phyloP scores from a whole-genome alignment of 1,140 invertebrate genomes.

The Neodiprion virginianus region DNA sequence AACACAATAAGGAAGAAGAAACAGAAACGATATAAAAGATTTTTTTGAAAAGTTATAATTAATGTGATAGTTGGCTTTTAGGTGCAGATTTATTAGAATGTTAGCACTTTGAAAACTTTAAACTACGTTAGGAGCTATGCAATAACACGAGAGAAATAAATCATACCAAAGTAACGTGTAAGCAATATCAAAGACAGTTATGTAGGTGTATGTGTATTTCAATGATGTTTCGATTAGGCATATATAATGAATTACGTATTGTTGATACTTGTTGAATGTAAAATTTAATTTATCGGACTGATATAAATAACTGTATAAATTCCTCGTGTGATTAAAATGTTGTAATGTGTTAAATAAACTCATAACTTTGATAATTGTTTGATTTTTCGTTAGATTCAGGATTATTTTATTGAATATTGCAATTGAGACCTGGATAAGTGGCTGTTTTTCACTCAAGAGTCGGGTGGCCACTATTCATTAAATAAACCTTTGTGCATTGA shows the following conservation, averaged over 20 bases:
- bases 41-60: constrained; percentile 41
- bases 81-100: constrained; percentile 38
- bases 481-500: no score
- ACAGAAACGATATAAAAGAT: constrained; percentile 17
- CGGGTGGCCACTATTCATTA: no score
- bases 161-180: constrained; percentile 57
- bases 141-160: constrained; percentile 38
- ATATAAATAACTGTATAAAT: constrained; percentile 27
- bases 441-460: no score
- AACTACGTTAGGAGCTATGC: constrained; percentile 39
- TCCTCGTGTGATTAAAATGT: constrained; percentile 29
- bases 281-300: constrained; percentile 23
- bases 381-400: no score
- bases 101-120: constrained; percentile 45
- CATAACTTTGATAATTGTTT: constrained; percentile 40
- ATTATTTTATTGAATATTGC: no score
- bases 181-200: constrained; percentile 39
- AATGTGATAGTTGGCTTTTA: constrained; percentile 53
- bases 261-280: constrained; percentile 36
- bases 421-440: no score
- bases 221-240: constrained; percentile 33
- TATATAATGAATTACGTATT: constrained; percentile 42
- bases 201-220: constrained; percentile 41
- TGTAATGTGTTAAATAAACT: constrained; percentile 49
- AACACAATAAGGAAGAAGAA: constrained; percentile 24